Base-by-base conservation (phyloP, 2,888 invertebrate genomes). In the Tetragonula carbonaria region DNA sequence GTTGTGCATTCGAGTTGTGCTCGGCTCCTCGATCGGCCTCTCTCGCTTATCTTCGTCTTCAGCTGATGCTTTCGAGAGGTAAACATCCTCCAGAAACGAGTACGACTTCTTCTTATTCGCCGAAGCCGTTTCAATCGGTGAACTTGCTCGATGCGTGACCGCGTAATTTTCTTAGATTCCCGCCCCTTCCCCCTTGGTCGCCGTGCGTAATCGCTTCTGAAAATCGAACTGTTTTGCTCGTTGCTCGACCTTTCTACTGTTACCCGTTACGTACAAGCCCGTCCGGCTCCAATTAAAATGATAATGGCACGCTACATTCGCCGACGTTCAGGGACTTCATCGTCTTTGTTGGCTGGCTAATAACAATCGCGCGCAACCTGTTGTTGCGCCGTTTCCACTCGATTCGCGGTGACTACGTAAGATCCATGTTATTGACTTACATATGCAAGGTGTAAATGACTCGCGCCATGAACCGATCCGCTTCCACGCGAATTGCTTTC, bases 11-110 rank as follows among this genome's bases (percentile, higher is more conserved):
- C 75, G 70, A 68, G 59, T 65, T 51, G 33, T n/a, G 28, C 66
- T 62, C 28, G 28, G 67, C 65, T 74, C 45, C 8, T 45, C 79
- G 65, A 23, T 63, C 82, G 28, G 28, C 73, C 51, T 57, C 84
- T 65, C 67, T 71, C 70, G 62, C 76, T 81, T 82, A 84, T 88
- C 83, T 71, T 76, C 70, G n/a, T 74, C 73, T 78, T 82, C 80
- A 80, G 85, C 79, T 80, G 70, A 78, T 75, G 80, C 76, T 80
- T 73, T 72, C 77, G 66, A 51, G 85, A 87, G 91, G 83, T 90
- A 90, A 90, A 91, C 88, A 90, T 82, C 82, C 90, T 90, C 63
- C 55, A 57, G 67, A 63, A 84, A 77, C 74, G 74, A 77, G 76
- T 38, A 51, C 38, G 65, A 51, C 50, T 55, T 73, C 72, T 78